phyloP scores from a whole-genome alignment of 2,113 vertebrate genomes.

The Scomber scombrus region DNA sequence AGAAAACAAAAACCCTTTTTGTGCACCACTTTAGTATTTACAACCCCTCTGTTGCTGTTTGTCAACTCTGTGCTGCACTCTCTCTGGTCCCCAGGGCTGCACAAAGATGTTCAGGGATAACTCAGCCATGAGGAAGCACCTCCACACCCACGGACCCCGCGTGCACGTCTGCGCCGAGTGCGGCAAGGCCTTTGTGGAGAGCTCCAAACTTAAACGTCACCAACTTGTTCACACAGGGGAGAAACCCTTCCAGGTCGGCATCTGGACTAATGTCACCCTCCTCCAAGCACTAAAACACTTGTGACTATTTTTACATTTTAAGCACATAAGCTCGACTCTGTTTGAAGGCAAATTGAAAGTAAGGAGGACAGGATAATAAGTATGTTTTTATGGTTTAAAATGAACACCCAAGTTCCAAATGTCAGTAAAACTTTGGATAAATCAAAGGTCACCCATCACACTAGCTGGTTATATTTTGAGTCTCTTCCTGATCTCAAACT shows the following conservation, averaged over 20 bases:
- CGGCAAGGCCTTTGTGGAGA: conserved; percentile 98
- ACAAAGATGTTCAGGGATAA: conserved; percentile 99
- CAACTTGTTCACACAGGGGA: conserved; percentile 99
- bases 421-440: neutral
- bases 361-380: conserved; percentile 14
- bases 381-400: neutral
- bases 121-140: conserved; percentile 99
- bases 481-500: neutral
- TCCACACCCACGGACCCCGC: conserved; percentile 97
- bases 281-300: neutral
- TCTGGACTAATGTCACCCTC: conserved; percentile 2
- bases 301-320: conserved; percentile 26
- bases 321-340: conserved; percentile 11
- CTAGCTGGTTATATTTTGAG: too few relatives aligned
- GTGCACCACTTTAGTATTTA: neutral
- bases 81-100: conserved; percentile 88
- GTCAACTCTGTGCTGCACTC: neutral
- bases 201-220: conserved; percentile 97
- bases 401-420: neutral
- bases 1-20: neutral
- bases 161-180: conserved; percentile 98
- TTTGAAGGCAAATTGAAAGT: conserved; percentile 15
- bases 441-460: neutral
- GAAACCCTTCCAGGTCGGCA: conserved; percentile 96
- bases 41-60: conserved; percentile 15